Evolutionary conservation across 1,140 invertebrate species (phyloP), one percentile per base, ranked within the genome.

Genomic region (Panonychus citri): DNA sequence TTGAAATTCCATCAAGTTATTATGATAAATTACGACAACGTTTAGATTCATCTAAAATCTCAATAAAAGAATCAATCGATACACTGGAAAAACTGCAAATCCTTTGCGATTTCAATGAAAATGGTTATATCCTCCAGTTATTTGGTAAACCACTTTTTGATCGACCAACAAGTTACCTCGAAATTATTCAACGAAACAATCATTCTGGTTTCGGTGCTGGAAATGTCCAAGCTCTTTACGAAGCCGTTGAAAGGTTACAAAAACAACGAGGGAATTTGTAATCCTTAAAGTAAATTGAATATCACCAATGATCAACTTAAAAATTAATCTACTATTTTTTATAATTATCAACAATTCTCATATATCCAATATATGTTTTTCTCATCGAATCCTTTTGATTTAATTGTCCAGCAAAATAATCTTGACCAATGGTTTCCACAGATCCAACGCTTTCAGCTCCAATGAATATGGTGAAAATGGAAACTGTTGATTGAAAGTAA

Each of bases 131-230:
- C 46, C 75, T 98, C 42, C 94, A 98, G 74, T 96, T 98, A 61
- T 98, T 98, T 70, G 94, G 90, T 0, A 94, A 93, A 73, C 94
- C 90, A 64, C 83, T 95, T 71, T 90, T 98, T 71, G 94, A 99
- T 66, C 74, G 93, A 58, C 94, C 94, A 2, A 99, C 94, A 0
- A 65, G 98, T 3, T 98, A 98, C 69, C 70, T 97, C 28, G 94
- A 99, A 73, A 81, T 97, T 28, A 99, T 98, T 66, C 93, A 99
- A 69, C 77, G 94, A 61, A 78, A 82, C 62, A 97, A 98, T 70
- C 87, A 94, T 65, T 81, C 83, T 68, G 94, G 94, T 53, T 99
- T 98, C 70, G 94, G 94, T 55, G 93, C 91, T 66, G 94, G 94
- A 27, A 99, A 99, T 68, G 98, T 99, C 70, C 94, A 97, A 73